Conservation (phyloP, 2,797 vertebrate genomes). For the Serranus cabrilla region DNA sequence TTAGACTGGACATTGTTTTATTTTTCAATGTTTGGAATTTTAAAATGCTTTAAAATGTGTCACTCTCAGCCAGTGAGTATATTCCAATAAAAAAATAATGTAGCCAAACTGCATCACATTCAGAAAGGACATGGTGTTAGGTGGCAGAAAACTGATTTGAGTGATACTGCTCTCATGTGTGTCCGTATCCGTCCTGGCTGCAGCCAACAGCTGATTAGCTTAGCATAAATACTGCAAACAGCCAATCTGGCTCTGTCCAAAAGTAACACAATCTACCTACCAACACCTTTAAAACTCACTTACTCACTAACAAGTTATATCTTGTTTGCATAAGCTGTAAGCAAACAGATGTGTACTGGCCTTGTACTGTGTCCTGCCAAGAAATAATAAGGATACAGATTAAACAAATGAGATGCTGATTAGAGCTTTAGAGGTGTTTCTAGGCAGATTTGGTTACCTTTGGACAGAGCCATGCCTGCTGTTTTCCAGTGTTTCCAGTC, state of each 20-base stretch:
- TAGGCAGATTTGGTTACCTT: not conserved
- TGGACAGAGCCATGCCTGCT: not conserved
- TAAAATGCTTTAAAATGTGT: too few species aligned
- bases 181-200: not conserved
- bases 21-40: too few species aligned
- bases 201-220: conserved; percentile 4
- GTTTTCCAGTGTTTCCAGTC: not conserved
- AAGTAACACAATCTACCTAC: not conserved
- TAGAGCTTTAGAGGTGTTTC: conserved; percentile 2
- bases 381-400: not conserved
- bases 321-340: not conserved
- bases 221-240: not conserved
- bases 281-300: not conserved
- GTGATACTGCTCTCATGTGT: not conserved
- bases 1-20: too few species aligned
- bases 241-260: too few species aligned
- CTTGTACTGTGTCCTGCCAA: not conserved
- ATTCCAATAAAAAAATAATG: too few species aligned
- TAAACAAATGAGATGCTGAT: not conserved
- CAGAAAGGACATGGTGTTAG: too few species aligned
- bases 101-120: too few species aligned
- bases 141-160: too few species aligned
- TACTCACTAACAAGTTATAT: not conserved
- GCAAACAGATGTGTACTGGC: not conserved
- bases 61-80: too few species aligned